Conservation (phyloP, 2,888 invertebrate genomes). For the Andrena marginata region DNA sequence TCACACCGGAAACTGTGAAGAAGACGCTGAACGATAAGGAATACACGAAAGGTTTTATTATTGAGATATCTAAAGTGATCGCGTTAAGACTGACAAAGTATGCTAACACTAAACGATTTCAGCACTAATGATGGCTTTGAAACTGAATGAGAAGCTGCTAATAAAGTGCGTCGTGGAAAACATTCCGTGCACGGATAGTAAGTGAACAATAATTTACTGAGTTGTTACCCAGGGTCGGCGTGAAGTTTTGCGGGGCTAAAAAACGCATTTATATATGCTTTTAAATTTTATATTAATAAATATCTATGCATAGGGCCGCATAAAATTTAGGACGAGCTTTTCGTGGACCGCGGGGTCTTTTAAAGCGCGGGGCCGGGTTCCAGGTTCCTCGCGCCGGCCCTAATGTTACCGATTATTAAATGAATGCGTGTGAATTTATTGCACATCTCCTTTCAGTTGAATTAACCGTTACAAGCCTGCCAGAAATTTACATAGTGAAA, state of each 20-base stretch:
- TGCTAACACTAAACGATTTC: constrained; percentile 69
- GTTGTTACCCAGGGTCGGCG: too few species aligned
- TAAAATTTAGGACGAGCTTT: too few species aligned
- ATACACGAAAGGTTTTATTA: constrained; percentile 87
- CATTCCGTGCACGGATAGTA: constrained; percentile 92
- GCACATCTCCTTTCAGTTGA: constrained; percentile 88
- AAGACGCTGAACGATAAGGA: constrained; percentile 87
- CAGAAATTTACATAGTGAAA: constrained; percentile 91
- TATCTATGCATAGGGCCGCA: too few species aligned
- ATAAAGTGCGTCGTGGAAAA: constrained; percentile 93
- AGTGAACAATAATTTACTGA: constrained; percentile 79
- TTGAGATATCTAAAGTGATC: background rate
- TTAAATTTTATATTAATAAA: too few species aligned
- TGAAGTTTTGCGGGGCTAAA: too few species aligned
- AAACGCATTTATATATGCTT: too few species aligned
- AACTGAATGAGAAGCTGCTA: constrained; percentile 92
- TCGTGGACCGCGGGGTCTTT: too few species aligned
- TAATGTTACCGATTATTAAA: background rate
- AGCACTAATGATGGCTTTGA: constrained; percentile 94
- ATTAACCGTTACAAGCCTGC: constrained; percentile 89
- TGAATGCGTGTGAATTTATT: constrained; percentile 28
- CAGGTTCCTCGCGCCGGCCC: too few species aligned
- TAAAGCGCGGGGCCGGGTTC: too few species aligned
- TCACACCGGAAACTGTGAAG: constrained; percentile 91
- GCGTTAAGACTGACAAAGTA: background rate